Conservation (phyloP, 1,140 invertebrate species). For the Diabrotica virgifera region DNA sequence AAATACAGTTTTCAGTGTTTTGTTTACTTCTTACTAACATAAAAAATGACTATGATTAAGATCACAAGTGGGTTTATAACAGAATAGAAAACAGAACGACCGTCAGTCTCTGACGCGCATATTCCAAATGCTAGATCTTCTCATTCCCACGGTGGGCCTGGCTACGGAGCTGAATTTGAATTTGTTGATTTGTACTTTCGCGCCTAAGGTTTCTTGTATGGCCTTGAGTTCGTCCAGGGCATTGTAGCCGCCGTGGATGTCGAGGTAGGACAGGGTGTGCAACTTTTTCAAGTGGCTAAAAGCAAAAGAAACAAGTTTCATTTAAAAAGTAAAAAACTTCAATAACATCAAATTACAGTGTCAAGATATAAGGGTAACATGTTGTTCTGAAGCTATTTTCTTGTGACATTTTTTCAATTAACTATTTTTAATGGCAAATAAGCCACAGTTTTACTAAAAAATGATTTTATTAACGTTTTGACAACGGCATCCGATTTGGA, state of each 20-base stretch:
- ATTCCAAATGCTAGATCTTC: conserved; percentile 86
- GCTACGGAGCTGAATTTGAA: conserved; percentile 77
- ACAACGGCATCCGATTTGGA: no score
- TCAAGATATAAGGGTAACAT: no score
- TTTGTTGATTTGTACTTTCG: conserved; percentile 62
- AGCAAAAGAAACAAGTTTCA: no score
- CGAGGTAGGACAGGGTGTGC: conserved; percentile 40
- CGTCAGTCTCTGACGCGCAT: conserved; percentile 74
- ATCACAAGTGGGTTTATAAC: not conserved
- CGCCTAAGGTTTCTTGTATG: conserved; percentile 42
- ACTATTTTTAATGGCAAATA: no score
- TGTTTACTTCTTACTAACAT: not conserved
- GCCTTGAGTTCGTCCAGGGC: conserved; percentile 37
- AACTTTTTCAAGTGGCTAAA: conserved; percentile 37
- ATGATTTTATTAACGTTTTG: no score
- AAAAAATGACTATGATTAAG: not conserved
- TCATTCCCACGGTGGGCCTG: conserved; percentile 79
- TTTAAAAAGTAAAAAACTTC: no score
- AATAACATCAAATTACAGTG: no score
- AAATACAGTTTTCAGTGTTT: not conserved
- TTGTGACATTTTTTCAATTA: no score
- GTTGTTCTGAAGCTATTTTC: no score
- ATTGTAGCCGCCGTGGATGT: conserved; percentile 46
- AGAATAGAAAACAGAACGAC: no score
- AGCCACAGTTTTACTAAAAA: no score